Conservation (phyloP, 2,797 vertebrate genomes). For the Limosa lapponica region DNA sequence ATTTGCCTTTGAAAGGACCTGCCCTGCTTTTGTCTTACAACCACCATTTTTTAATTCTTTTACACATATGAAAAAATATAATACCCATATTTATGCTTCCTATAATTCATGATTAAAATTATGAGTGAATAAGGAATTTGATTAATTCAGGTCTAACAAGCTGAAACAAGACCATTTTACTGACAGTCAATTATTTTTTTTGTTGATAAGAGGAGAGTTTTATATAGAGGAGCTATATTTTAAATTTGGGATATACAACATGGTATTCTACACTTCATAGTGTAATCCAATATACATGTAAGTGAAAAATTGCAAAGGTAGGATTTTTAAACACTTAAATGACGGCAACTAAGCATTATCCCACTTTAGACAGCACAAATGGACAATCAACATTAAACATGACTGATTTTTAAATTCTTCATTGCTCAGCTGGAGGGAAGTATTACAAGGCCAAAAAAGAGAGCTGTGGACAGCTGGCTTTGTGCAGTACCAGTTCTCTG, state of each 20-base stretch:
- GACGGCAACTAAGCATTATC: neutral
- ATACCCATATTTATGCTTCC: neutral
- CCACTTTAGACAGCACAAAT: constrained; percentile 27
- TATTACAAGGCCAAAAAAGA: constrained; percentile 63
- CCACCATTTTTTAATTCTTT: neutral
- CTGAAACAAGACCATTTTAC: neutral
- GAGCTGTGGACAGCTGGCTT: constrained; percentile 72
- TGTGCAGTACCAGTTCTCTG: constrained; percentile 31
- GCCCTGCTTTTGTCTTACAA: neutral
- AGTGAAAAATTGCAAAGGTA: constrained; percentile 2
- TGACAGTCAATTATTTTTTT: neutral
- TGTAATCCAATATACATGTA: neutral
- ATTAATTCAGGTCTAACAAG: neutral
- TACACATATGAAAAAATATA: neutral
- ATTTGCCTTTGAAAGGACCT: neutral
- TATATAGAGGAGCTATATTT: neutral
- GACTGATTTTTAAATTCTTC: constrained; percentile 66
- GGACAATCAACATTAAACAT: constrained; percentile 57
- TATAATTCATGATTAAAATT: neutral
- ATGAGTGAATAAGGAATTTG: neutral
- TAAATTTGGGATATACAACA: neutral
- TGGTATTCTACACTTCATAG: neutral
- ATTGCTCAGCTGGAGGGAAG: constrained; percentile 66
- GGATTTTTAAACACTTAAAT: neutral
- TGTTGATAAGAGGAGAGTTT: neutral